A percentile compares a stretch with the other conserved stretches of the same genome.
phyloP scores from a whole-genome alignment of 1,140 invertebrate genomes.

The Ylistrum balloti region DNA sequence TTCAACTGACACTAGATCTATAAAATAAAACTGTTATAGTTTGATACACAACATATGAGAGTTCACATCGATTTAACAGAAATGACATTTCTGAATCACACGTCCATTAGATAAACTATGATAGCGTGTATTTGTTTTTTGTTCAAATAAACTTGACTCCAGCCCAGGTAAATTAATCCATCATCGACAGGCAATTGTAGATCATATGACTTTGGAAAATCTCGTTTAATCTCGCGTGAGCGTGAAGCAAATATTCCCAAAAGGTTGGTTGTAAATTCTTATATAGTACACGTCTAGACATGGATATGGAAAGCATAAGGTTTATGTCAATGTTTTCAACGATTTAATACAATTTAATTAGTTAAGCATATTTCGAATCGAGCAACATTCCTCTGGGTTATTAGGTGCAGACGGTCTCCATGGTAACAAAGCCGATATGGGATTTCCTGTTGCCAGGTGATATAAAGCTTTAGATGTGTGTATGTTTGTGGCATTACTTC shows the following conservation, averaged over 20 bases:
- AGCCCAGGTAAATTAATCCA: conserved; percentile 34
- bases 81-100: neutral
- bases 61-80: neutral
- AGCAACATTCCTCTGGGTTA: neutral
- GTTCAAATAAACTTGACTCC: conserved; percentile 27
- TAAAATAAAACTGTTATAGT: neutral
- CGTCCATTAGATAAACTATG: neutral
- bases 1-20: neutral
- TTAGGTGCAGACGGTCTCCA: neutral
- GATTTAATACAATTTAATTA: neutral
- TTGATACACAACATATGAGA: neutral
- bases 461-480: neutral
- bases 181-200: neutral
- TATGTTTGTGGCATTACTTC: too few relatives aligned
- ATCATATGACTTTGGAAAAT: conserved; percentile 14
- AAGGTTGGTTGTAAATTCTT: neutral
- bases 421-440: neutral
- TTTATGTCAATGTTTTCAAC: conserved; percentile 35
- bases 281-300: neutral
- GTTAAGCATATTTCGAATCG: neutral
- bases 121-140: conserved; percentile 26
- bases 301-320: neutral
- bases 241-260: neutral
- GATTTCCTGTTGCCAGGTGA: too few relatives aligned
- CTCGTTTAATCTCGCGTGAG: conserved; percentile 24